phyloP scores from a whole-genome alignment of 2,888 invertebrate species.

The Cosmia pyralina region DNA sequence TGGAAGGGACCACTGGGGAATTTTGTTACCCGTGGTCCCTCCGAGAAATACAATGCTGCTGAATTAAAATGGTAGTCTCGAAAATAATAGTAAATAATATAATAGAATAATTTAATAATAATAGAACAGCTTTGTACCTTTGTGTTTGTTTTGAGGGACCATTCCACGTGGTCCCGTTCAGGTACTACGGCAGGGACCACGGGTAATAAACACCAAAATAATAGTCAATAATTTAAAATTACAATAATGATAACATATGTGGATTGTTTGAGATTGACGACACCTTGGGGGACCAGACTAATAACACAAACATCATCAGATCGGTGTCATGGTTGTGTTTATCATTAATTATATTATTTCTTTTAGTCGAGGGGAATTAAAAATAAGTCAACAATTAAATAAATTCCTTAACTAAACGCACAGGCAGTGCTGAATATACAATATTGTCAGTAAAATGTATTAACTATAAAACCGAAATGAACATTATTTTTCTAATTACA shows the following conservation, averaged over 20 bases:
- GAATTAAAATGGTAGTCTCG: too few relatives aligned
- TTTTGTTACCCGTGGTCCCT: too few relatives aligned
- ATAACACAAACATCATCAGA: slow-evolving; percentile 36
- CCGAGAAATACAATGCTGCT: too few relatives aligned
- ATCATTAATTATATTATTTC: slow-evolving; percentile 8
- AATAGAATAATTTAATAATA: too few relatives aligned
- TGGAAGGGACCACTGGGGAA: too few relatives aligned
- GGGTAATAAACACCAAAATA: not conserved
- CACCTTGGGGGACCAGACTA: slow-evolving; percentile 18
- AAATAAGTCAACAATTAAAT: slow-evolving; percentile 54
- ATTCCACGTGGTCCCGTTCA: too few relatives aligned
- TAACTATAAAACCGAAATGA: slow-evolving; percentile 13
- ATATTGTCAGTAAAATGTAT: slow-evolving; percentile 38
- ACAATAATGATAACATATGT: slow-evolving; percentile 28
- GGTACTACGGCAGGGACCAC: too few relatives aligned
- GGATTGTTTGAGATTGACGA: slow-evolving; percentile 23
- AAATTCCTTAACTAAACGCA: slow-evolving; percentile 50
- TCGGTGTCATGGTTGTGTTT: slow-evolving; percentile 41
- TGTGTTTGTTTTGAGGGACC: too few relatives aligned
- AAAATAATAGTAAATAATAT: too few relatives aligned
- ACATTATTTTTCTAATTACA: slow-evolving; percentile 18
- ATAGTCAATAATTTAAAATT: slow-evolving; percentile 29
- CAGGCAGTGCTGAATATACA: slow-evolving; percentile 28
- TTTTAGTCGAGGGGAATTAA: slow-evolving; percentile 25
- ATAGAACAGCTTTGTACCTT: too few relatives aligned